Conservation (phyloP, 2,797 vertebrate genomes). For the Fundulus diaphanus region DNA sequence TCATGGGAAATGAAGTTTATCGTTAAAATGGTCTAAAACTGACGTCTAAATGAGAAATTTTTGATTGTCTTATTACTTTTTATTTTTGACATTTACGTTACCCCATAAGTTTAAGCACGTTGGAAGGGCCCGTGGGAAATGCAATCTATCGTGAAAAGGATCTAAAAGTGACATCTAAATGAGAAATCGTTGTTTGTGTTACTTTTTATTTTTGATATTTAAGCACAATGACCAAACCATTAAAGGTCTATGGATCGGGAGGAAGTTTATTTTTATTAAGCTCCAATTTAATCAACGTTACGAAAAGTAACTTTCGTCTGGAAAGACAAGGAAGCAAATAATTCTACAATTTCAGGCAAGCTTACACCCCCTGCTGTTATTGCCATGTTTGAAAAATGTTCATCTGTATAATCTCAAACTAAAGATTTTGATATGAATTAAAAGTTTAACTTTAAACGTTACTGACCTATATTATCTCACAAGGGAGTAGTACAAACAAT, state of each 20-base stretch:
- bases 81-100: too few species aligned
- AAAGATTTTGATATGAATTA: background rate
- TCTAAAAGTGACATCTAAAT: background rate
- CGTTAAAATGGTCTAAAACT: too few species aligned
- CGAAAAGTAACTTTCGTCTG: too few species aligned
- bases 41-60: too few species aligned
- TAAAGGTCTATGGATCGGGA: background rate
- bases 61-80: too few species aligned
- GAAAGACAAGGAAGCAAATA: background rate
- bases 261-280: background rate
- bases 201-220: background rate
- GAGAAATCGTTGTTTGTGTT: background rate
- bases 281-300: too few species aligned
- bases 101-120: background rate
- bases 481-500: background rate
- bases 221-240: background rate
- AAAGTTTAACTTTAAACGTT: background rate
- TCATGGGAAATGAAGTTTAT: conserved; percentile 27
- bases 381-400: too few species aligned
- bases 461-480: background rate
- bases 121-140: background rate
- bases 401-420: too few species aligned
- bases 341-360: too few species aligned
- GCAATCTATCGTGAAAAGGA: background rate
- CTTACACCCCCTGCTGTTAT: too few species aligned